Conservation (phyloP, 2,797 vertebrate genomes). For the Notolepis coatsorum region DNA sequence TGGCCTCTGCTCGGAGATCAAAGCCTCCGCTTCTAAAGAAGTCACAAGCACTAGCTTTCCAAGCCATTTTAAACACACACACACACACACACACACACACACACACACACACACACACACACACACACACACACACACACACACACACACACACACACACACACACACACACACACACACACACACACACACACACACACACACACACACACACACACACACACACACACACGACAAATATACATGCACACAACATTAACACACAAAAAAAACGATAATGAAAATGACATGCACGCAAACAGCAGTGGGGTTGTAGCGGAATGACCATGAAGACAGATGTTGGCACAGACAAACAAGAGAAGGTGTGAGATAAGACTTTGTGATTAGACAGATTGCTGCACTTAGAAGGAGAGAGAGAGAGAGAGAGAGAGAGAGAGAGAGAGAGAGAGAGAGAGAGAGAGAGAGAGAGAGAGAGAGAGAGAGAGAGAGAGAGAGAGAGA, state of each 20-base stretch:
- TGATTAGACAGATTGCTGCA: constrained; percentile 15
- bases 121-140: too few relatives aligned
- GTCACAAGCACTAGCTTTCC: not conserved
- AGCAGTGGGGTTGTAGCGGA: not conserved
- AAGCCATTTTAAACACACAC: not conserved
- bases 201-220: too few relatives aligned
- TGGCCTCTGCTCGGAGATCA: not conserved
- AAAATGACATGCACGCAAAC: not conserved
- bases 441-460: not conserved
- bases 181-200: too few relatives aligned
- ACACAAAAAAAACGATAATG: not conserved
- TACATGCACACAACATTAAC: not conserved
- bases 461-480: not conserved
- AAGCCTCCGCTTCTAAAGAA: too few relatives aligned
- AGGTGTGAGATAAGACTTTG: not conserved
- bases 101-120: too few relatives aligned
- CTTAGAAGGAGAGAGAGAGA: not conserved
- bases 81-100: too few relatives aligned
- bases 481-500: not conserved
- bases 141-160: too few relatives aligned
- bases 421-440: not conserved
- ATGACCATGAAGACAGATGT: not conserved
- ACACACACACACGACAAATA: too few relatives aligned
- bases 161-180: too few relatives aligned
- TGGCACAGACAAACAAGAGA: constrained; percentile 1